A percentile compares a stretch with the other conserved stretches of the same genome.
Evolutionary conservation across 2,797 vertebrate species (phyloP).

Genomic region (Galago senegalensis): DNA sequence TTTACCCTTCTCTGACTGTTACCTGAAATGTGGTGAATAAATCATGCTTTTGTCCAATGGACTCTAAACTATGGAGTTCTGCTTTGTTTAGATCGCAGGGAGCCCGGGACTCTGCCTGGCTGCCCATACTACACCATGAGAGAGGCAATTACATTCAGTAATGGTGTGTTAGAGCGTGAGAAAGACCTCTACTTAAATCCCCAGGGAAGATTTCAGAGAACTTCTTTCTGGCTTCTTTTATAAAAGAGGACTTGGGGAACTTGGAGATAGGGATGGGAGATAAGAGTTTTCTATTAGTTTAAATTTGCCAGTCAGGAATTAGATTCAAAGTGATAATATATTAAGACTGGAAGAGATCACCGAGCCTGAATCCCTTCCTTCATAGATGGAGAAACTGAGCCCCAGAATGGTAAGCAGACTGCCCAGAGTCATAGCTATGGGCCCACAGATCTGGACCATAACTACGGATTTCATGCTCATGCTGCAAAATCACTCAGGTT

Average conservation of each 20-base stretch:
- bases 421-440: not conserved
- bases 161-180: not conserved
- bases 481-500: not conserved
- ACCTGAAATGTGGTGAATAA: not conserved
- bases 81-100: not conserved
- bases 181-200: not conserved
- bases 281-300: constrained; percentile 3
- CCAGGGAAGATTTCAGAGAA: not conserved
- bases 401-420: not conserved
- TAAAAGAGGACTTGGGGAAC: not conserved
- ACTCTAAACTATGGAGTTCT: not conserved
- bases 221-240: not conserved
- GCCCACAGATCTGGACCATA: not conserved
- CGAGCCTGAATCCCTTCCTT: not conserved
- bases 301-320: not conserved
- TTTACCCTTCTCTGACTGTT: not conserved
- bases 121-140: not conserved
- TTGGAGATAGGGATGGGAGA: not conserved
- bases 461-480: too few species aligned
- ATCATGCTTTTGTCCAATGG: not conserved
- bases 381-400: not conserved
- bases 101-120: not conserved
- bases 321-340: not conserved
- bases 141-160: rapidly evolving
- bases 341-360: constrained; percentile 2